Evolutionary conservation across 1,140 invertebrate genomes (phyloP), one percentile per base, ranked within the genome.

Genomic region (Brachionus asplanchnoidis): DNA sequence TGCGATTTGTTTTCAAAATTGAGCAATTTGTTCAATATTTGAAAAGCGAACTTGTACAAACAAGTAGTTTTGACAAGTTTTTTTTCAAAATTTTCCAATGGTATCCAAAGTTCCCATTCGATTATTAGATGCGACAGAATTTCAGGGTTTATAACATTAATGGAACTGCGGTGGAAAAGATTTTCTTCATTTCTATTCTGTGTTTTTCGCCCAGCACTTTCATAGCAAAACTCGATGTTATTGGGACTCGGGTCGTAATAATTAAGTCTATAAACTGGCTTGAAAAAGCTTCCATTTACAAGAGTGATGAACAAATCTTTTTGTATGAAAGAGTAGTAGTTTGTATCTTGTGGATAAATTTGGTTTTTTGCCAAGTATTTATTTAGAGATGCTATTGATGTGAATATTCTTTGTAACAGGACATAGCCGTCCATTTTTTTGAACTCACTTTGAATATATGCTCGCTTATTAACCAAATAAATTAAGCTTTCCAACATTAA

Each of bases 391-490:
- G 53, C 79, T 23, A 82, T 65, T 20, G 79, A 82, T 11, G 32
- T 82, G 28, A 82, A 82, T 23, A 82, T 65, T 40, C 79, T 36
- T 65, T 82, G 28, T 3, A 82, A n/a, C 42, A 82, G 17, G 3
- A 60, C 20, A 26, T 65, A 82, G 12, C 79, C 79, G 42, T 82
- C 79, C 42, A 82, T 82, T 82, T 82, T 32, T 82, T 36, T 82
- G 12, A 65, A 82, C 23, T 82, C 79, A 14, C 32, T 42, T 14
- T 68, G 28, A 9, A 82, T 42, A 65, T 65, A 32, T 11, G 79
- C 32, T 65, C 65, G 32, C 28, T 65, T 82, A 11, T 82, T 82
- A 12, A 44, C 26, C 36, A 82, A 46, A 40, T 36, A 26, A 17
- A 82, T 60, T 8, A 82, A 23, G 12, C 50, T 65, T 28, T 60